phyloP scores from a whole-genome alignment of 2,113 vertebrate genomes.

The Alexandromys fortis region DNA sequence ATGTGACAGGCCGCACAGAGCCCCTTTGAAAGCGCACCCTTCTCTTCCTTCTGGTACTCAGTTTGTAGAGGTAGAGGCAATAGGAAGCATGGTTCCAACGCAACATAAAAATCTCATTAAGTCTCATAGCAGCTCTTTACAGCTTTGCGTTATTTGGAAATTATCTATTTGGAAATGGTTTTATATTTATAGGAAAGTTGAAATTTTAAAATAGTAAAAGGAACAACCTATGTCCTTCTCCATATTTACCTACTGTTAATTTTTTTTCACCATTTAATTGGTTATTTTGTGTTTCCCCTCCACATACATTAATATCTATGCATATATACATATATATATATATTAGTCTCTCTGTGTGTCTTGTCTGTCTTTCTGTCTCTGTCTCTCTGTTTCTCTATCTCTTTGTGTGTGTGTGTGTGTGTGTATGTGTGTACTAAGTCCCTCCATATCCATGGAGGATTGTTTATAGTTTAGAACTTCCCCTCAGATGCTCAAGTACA shows the following conservation, averaged over 20 bases:
- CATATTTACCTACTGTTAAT: not conserved
- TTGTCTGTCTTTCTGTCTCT: not conserved
- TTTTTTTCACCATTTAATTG: not conserved
- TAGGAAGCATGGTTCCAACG: not conserved
- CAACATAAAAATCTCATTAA: not conserved
- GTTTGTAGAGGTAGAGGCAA: not conserved
- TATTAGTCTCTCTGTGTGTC: not conserved
- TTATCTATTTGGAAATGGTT: conserved; percentile 28
- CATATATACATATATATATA: not conserved
- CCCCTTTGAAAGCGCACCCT: not conserved
- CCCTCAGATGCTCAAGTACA: not conserved
- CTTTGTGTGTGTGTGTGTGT: not conserved
- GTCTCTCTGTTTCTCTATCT: not conserved
- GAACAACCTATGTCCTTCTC: not conserved
- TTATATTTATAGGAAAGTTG: conserved; percentile 6
- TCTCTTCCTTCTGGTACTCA: not conserved
- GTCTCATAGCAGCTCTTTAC: not conserved
- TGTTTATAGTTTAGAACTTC: not conserved
- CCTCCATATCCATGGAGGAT: no score
- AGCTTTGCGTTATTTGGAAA: not conserved
- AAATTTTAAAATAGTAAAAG: not conserved
- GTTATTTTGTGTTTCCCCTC: not conserved
- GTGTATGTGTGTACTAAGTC: not conserved
- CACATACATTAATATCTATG: not conserved
- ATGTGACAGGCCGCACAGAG: not conserved